Base-by-base conservation (phyloP, 2,797 vertebrate genomes). In the Typhlichthys eigenmanni region DNA sequence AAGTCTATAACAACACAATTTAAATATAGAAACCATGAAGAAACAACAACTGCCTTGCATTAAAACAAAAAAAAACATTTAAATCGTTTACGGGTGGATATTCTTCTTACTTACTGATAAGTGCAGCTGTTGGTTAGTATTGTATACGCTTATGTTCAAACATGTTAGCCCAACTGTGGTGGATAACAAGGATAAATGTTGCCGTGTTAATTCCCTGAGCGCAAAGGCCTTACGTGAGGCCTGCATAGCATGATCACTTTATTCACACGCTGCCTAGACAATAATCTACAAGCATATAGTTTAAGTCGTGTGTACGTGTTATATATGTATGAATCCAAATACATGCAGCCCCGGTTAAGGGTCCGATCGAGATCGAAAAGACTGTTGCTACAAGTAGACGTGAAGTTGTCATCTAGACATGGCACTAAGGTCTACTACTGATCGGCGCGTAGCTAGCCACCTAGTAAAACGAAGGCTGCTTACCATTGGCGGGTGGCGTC, bases 211-310 rank as follows among this genome's bases (percentile, higher is more conserved):
- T 60, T 45, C 55, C 51, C 60, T 62, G 52, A 71, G 60, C 58
- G 71, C 71, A 47, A 72, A 79, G 91, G 91, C 91, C 91, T 85
- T 70, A 58, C 38, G 4, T 54, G 52, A 68, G 90, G 90, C 91
- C 92, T 81, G 69, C 50, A 51, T 57, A 69, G 74, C 68, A 66
- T 64, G 73, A 64, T 66, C 63, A 63, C 38, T 71, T 64, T 78
- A 79, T 78, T 64, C 62, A 45, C 47, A 32, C 53, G 54, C 32
- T 43, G 46, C 66, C 58, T 64, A 71, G 75, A 76, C 60, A 83
- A 84, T 75, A 68, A 69, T 64, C 58, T 46, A 1, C 8, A 1
- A 29, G 3, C 29, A 4, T 5, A 51, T 55, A 16, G 51, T 50
- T 9, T 60, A 60, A 67, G 5, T n/a, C 29, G 3, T 16, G 43